Evolutionary conservation across 2,888 invertebrate species (phyloP).

Genomic region (Melinopterus prodromus): DNA sequence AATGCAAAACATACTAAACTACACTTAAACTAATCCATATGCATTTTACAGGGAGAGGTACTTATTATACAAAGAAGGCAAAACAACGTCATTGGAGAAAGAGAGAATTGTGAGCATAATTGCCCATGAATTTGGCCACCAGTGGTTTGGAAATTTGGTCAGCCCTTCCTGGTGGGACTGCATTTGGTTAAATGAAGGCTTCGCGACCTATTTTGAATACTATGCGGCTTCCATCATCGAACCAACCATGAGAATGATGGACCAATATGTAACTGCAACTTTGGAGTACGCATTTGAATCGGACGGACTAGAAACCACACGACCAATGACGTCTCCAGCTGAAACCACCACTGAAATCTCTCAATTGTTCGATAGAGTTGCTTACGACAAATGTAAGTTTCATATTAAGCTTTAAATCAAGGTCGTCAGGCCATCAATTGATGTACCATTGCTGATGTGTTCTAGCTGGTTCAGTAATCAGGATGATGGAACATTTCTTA

Average conservation of each 20-base stretch:
- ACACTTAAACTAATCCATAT: not conserved
- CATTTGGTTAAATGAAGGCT: constrained; percentile 79
- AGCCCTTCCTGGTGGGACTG: constrained; percentile 80
- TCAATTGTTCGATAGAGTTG: constrained; percentile 71
- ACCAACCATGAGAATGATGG: constrained; percentile 58
- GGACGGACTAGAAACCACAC: constrained; percentile 65
- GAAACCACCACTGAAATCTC: constrained; percentile 65
- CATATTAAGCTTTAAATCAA: constrained; percentile 51
- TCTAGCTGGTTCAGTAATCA: constrained; percentile 68
- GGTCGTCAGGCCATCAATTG: constrained; percentile 39
- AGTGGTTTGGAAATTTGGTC: constrained; percentile 83
- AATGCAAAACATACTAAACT: not conserved
- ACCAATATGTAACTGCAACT: constrained; percentile 57
- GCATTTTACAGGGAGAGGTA: constrained; percentile 26
- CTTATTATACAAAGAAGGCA: constrained; percentile 29
- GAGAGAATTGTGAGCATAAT: constrained; percentile 67
- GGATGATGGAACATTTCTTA: constrained; percentile 41
- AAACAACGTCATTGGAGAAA: constrained; percentile 22
- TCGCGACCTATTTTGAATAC: constrained; percentile 78
- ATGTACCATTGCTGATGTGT: constrained; percentile 53
- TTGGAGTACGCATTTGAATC: constrained; percentile 65
- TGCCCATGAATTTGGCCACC: constrained; percentile 81
- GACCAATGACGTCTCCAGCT: constrained; percentile 63
- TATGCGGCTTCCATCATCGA: constrained; percentile 67
- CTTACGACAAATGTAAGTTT: constrained; percentile 72